These are phyloP conservation scores for Microtus montanus DNA, from an alignment of 2,113 vertebrate genomes.

Conservation along the genomic window DNA sequence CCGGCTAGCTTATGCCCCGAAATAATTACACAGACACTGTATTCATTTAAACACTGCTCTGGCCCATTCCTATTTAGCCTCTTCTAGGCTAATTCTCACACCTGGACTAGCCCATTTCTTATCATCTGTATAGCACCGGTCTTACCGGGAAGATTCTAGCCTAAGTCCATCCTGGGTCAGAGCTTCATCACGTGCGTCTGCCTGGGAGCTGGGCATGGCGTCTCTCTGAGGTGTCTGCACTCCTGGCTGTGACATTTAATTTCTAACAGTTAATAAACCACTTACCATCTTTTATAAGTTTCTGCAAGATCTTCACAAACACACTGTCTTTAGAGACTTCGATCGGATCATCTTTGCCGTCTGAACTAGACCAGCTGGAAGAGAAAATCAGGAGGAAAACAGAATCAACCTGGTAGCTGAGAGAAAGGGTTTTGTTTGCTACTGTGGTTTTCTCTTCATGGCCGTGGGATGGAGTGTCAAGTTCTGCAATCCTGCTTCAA, in stretches of 20 bases:
- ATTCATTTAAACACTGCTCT: too few species aligned
- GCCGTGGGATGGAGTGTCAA: background rate
- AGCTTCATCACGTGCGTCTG: too few species aligned
- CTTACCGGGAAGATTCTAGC: too few species aligned
- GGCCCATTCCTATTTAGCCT: too few species aligned
- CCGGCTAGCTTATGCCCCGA: too few species aligned
- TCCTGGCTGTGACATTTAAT: background rate
- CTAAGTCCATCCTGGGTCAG: too few species aligned
- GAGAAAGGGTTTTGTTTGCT: background rate
- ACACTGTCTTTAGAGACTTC: slow-evolving; percentile 95
- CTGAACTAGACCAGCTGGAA: slow-evolving; percentile 92
- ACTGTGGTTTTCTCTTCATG: background rate
- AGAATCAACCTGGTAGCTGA: background rate
- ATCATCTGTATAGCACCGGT: too few species aligned
- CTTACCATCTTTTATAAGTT: slow-evolving; percentile 95
- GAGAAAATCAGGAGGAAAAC: slow-evolving; percentile 14
- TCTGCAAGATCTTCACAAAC: slow-evolving; percentile 96
- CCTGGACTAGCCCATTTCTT: too few species aligned
- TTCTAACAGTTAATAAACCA: slow-evolving; percentile 24
- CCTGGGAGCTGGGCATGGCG: too few species aligned
- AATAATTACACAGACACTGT: too few species aligned
- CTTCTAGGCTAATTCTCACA: too few species aligned
- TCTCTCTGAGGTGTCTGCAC: too few species aligned
- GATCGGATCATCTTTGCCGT: slow-evolving; percentile 94
- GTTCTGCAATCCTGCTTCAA: background rate